Conservation (phyloP, 2,888 invertebrate genomes). For the Chrysopilus asiliformis region DNA sequence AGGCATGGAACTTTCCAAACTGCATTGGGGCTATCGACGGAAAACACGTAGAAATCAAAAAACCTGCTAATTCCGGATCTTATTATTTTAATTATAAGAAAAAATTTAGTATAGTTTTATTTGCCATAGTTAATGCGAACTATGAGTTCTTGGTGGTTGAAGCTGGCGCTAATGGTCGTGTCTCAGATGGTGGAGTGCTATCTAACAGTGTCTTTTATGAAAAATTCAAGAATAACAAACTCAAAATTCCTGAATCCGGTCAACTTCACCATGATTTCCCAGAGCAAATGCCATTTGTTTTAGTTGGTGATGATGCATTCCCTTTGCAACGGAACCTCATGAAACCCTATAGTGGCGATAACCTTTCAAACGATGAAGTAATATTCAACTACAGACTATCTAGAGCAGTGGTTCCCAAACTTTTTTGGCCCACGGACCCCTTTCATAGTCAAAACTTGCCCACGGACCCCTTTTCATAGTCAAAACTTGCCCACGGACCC, state of each 20-base stretch:
- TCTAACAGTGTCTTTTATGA: conserved; percentile 10
- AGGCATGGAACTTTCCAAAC: conserved; percentile 21
- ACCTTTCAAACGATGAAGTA: conserved; percentile 2
- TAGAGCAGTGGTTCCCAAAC: too few species aligned
- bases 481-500: too few species aligned
- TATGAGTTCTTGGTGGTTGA: conserved; percentile 15
- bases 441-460: too few species aligned
- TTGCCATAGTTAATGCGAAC: conserved; percentile 17
- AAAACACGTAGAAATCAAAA: conserved; percentile 9
- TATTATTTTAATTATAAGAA: conserved; percentile 13
- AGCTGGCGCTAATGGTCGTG: too few species aligned
- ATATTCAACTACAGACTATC: conserved; percentile 8
- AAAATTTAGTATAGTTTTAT: conserved; percentile 13
- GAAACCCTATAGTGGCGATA: conserved; percentile 12
- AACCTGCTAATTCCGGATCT: conserved; percentile 9
- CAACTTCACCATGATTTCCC: conserved; percentile 7
- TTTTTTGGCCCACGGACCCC: too few species aligned
- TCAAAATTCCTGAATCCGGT: conserved; percentile 4
- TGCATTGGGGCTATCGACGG: conserved; percentile 11
- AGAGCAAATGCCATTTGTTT: conserved; percentile 6
- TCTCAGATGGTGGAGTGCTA: conserved; percentile 14
- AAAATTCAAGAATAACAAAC: not conserved
- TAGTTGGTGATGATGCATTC: conserved; percentile 14
- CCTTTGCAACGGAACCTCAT: conserved; percentile 10
- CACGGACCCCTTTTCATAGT: too few species aligned